These are phyloP conservation scores for Gadopsis marmoratus DNA, from an alignment of 2,797 vertebrate genomes.

Conservation along the genomic window DNA sequence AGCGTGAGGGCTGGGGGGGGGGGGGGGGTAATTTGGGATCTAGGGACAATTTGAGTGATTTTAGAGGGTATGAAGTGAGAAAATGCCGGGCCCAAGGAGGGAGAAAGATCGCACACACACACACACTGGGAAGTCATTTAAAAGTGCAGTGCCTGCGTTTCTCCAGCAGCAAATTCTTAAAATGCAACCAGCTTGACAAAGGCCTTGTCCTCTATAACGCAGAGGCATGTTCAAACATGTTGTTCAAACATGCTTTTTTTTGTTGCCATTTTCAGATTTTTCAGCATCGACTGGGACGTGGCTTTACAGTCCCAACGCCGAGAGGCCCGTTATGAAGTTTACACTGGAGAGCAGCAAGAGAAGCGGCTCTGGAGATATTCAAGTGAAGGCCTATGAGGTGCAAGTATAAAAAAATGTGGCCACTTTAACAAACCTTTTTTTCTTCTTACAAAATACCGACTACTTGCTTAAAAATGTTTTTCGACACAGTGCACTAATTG, in stretches of 20 bases:
- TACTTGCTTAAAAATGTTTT: slow-evolving; percentile 15
- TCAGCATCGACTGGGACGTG: neutral
- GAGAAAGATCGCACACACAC: slow-evolving; percentile 49
- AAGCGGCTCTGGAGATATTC: neutral
- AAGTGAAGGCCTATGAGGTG: slow-evolving; percentile 1
- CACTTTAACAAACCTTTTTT: neutral
- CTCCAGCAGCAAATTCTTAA: slow-evolving; percentile 11
- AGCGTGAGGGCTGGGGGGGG: too few relatives aligned
- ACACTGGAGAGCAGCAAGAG: neutral
- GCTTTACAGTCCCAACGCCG: slow-evolving; percentile 1
- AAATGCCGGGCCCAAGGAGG: slow-evolving; percentile 52
- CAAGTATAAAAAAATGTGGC: neutral
- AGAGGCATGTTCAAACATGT: slow-evolving; percentile 1
- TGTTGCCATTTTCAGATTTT: neutral
- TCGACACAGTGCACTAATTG: slow-evolving; percentile 8
- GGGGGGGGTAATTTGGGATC: slow-evolving; percentile 68
- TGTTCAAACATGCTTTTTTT: too few relatives aligned
- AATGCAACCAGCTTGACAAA: slow-evolving; percentile 21
- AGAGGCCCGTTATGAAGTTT: neutral
- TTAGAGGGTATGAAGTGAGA: slow-evolving; percentile 72
- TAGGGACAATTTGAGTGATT: slow-evolving; percentile 81
- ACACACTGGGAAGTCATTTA: slow-evolving; percentile 46
- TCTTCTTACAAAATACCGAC: slow-evolving; percentile 5
- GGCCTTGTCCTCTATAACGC: neutral
- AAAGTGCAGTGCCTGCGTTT: slow-evolving; percentile 26